These are phyloP conservation scores for Gymnocheta viridis DNA, from an alignment of 2,888 invertebrate species.

Conservation along the genomic window DNA sequence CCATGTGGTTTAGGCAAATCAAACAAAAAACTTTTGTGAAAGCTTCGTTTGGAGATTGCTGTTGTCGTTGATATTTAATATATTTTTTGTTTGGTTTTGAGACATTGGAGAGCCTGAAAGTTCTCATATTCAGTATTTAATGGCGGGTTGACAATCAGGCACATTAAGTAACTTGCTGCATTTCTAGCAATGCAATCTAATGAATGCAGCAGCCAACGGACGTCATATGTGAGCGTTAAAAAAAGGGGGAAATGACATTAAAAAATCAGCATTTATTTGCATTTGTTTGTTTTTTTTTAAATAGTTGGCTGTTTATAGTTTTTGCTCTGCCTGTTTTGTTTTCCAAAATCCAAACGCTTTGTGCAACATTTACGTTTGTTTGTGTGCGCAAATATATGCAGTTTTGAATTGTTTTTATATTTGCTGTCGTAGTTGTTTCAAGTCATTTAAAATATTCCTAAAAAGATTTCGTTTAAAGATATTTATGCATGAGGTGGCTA, in stretches of 20 bases:
- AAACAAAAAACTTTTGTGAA: constrained; percentile 61
- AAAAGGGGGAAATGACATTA: constrained; percentile 45
- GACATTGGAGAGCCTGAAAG: constrained; percentile 49
- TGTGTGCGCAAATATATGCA: constrained; percentile 35
- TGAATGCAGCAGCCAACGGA: constrained; percentile 57
- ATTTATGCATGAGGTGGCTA: constrained; percentile 71
- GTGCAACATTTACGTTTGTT: constrained; percentile 15
- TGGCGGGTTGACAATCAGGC: constrained; percentile 29
- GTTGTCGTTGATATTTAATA: constrained; percentile 36
- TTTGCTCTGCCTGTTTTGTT: not conserved
- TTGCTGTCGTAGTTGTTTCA: constrained; percentile 43
- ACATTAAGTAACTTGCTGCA: constrained; percentile 36
- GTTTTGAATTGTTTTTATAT: constrained; percentile 31
- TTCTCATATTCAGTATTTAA: constrained; percentile 41
- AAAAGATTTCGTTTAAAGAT: constrained; percentile 68
- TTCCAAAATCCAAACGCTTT: constrained; percentile 25
- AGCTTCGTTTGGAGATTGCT: constrained; percentile 47
- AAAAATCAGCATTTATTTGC: constrained; percentile 13
- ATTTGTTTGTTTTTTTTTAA: constrained; percentile 25
- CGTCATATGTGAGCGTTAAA: constrained; percentile 27
- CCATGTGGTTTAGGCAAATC: constrained; percentile 69
- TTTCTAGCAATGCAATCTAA: constrained; percentile 42
- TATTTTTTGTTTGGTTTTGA: constrained; percentile 13
- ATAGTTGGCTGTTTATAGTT: constrained; percentile 8
- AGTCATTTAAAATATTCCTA: constrained; percentile 68